Percentiles rank a stretch among this genome's conserved stretches.
Evolutionary conservation across 2,888 invertebrate species (phyloP).

Genomic region (Brenthis hecate): DNA sequence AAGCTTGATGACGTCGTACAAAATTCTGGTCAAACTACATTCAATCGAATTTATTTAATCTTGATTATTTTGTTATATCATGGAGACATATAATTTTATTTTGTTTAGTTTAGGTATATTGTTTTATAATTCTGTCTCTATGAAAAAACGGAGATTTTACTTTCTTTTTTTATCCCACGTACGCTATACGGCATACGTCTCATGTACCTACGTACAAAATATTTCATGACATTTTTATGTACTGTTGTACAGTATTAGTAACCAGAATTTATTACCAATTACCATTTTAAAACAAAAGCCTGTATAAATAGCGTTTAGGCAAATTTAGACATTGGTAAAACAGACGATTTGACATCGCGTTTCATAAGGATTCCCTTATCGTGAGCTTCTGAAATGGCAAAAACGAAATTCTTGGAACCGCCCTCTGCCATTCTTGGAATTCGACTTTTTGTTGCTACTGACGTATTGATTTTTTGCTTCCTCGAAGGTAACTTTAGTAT

Average conservation of each 20-base stretch:
- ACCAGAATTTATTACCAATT: too few relatives aligned
- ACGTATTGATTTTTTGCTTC: constrained; percentile 25
- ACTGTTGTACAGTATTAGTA: too few relatives aligned
- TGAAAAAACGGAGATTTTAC: too few relatives aligned
- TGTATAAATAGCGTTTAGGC: too few relatives aligned
- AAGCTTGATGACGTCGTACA: constrained; percentile 27
- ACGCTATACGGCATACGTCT: too few relatives aligned
- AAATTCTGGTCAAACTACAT: constrained; percentile 29
- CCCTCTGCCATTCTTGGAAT: constrained; percentile 18
- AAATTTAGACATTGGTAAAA: not conserved
- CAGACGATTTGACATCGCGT: constrained; percentile 5
- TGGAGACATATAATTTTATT: not conserved
- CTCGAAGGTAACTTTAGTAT: constrained; percentile 15
- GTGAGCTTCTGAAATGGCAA: constrained; percentile 32
- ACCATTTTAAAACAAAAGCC: too few relatives aligned
- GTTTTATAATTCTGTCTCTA: too few relatives aligned
- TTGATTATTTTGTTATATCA: constrained; percentile 5
- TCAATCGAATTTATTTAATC: constrained; percentile 19
- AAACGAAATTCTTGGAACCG: constrained; percentile 29
- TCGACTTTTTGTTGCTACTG: constrained; percentile 24
- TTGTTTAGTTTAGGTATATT: not conserved
- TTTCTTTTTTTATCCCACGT: too few relatives aligned
- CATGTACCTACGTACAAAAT: too few relatives aligned
- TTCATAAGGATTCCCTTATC: constrained; percentile 38
- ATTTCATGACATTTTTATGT: too few relatives aligned